Evolutionary conservation across 1,140 invertebrate genomes (phyloP), one percentile per base, ranked within the genome.

Genomic region (Mylabris phalerata): DNA sequence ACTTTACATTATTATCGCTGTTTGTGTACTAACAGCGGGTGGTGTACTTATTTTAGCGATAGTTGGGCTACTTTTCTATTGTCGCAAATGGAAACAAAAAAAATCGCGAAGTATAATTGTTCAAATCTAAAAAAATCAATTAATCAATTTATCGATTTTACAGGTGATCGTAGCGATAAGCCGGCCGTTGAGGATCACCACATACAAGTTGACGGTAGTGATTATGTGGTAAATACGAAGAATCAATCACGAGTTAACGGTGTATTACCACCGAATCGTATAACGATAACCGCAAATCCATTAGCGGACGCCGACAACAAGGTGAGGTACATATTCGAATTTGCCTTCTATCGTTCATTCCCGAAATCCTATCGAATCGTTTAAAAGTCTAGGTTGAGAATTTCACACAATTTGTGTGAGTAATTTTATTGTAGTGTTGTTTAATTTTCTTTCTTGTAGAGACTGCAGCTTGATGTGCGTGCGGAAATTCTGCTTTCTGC

Each of bases 201-300:
- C 59, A 77, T 79, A 52, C 76, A 79, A 69, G 72, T 73, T n/a
- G 77, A 79, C 50, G 59, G 59, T 25, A 71, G 67, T 46, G 71
- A 72, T 19, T 79, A 78, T 57, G 72, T 76, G 24, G 74, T 71
- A 49, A 46, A 62, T 65, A 68, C 70, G n/a, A 72, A 72, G 55
- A 61, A 61, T 27, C 61, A 64, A 3, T 68, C 75, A 13, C 79
- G 80, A 59, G 71, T 81, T 0, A 85, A 85, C 60, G 83, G 84
- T 44, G 77, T 80, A 57, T 75, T 81, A 48, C 74, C 80, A 32
- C 77, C 77, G 10, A 81, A 79, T 48, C 78, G 82, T 62, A 84
- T 86, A 65, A 87, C 85, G 58, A 87, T 87, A 60, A 86, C 84
- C 0, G 81, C 82, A 10, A 86, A 86, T 78, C 84, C 84, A 19